Conservation (phyloP, 2,113 vertebrate species). For the Ptyas mucosa region DNA sequence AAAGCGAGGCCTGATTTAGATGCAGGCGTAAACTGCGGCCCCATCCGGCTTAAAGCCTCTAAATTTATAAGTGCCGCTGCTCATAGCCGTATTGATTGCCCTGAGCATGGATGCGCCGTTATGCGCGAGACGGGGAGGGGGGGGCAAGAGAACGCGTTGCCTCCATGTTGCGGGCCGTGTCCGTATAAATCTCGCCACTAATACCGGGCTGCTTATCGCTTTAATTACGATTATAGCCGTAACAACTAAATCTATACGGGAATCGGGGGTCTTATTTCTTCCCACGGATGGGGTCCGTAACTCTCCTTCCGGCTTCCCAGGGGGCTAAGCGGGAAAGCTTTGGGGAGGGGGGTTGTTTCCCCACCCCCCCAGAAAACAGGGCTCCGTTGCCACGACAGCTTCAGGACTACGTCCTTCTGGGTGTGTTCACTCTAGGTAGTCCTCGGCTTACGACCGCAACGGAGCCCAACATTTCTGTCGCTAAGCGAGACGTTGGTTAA, state of each 20-base stretch:
- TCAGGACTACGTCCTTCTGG: not conserved
- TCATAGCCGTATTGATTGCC: slow-evolving; percentile 74
- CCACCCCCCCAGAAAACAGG: not conserved
- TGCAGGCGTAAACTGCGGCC: slow-evolving; percentile 45
- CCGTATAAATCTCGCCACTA: slow-evolving; percentile 76
- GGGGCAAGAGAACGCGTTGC: slow-evolving; percentile 60
- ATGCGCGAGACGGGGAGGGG: not conserved
- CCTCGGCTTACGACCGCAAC: not conserved
- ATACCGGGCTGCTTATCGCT: slow-evolving; percentile 71
- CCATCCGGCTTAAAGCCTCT: slow-evolving; percentile 64
- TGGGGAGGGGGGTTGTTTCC: not conserved
- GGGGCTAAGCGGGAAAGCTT: slow-evolving; percentile 12
- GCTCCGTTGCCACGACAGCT: not conserved
- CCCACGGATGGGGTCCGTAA: slow-evolving; percentile 32
- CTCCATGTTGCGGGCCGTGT: slow-evolving; percentile 69
- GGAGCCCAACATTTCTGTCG: not conserved
- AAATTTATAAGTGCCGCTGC: slow-evolving; percentile 67
- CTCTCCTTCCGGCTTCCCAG: slow-evolving; percentile 6
- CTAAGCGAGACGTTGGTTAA: not conserved
- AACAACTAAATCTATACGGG: slow-evolving; percentile 66
- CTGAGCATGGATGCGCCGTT: slow-evolving; percentile 65
- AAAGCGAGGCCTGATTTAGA: slow-evolving; percentile 67
- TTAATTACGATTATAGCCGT: slow-evolving; percentile 75
- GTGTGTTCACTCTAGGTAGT: not conserved
- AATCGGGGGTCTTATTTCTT: slow-evolving; percentile 64